phyloP scores from a whole-genome alignment of 2,888 invertebrate genomes.

The Bhutanitis thaidina region DNA sequence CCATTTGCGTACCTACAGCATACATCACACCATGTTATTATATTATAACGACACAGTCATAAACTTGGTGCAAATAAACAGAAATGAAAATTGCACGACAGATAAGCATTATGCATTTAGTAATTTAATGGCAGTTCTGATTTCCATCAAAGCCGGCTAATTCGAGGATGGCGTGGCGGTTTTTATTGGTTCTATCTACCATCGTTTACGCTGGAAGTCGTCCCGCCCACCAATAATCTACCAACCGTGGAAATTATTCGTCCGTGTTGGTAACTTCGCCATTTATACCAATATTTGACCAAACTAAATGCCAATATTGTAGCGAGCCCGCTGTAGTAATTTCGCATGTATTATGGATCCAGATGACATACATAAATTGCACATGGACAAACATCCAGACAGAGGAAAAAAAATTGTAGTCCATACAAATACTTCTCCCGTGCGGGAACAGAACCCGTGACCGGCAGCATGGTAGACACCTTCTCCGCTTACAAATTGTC shows the following conservation, averaged over 20 bases:
- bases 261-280: background rate
- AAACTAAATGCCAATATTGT: background rate
- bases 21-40: too few relatives aligned
- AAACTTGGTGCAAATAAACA: background rate
- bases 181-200: conserved; percentile 41
- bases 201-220: conserved; percentile 31
- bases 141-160: conserved; percentile 36
- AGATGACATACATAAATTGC: too few relatives aligned
- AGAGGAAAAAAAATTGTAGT: too few relatives aligned
- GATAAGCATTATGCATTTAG: conserved; percentile 13
- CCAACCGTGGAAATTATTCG: conserved; percentile 19
- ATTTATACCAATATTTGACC: background rate
- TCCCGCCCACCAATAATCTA: conserved; percentile 44
- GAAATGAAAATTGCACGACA: conserved; percentile 3
- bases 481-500: too few relatives aligned
- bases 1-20: too few relatives aligned
- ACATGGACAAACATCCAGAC: too few relatives aligned
- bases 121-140: conserved; percentile 13
- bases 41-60: too few relatives aligned
- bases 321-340: too few relatives aligned
- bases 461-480: too few relatives aligned
- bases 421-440: too few relatives aligned
- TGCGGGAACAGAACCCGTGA: too few relatives aligned
- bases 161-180: conserved; percentile 61
- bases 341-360: too few relatives aligned